phyloP scores from a whole-genome alignment of 2,113 vertebrate genomes.

The Pipra filicauda region DNA sequence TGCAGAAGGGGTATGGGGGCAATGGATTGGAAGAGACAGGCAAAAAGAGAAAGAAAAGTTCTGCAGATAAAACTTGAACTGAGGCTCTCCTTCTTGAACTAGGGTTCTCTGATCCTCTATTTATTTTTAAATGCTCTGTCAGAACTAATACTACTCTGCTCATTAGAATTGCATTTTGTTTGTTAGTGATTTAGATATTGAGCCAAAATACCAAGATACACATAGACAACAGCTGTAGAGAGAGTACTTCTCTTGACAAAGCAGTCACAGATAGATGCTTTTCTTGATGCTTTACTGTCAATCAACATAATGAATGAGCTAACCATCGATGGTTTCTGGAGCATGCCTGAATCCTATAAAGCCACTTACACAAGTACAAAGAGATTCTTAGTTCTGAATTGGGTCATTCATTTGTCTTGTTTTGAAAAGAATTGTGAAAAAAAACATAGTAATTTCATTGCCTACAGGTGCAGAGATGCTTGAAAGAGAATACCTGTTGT shows the following conservation, averaged over 20 bases:
- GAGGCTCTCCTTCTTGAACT: not conserved
- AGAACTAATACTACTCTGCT: not conserved
- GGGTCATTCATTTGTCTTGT: not conserved
- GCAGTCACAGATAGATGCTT: not conserved
- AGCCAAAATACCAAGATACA: not conserved
- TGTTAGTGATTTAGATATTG: constrained; percentile 17
- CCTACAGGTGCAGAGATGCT: not conserved
- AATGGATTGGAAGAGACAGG: not conserved
- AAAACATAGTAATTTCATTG: not conserved
- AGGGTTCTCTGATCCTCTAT: not conserved
- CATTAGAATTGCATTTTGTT: not conserved
- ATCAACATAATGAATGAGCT: constrained; percentile 40
- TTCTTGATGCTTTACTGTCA: constrained; percentile 27
- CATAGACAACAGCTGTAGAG: not conserved
- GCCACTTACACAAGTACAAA: not conserved
- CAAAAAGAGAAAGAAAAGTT: not conserved
- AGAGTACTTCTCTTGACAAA: not conserved
- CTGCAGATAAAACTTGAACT: not conserved
- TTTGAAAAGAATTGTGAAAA: not conserved
- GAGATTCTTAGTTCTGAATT: not conserved
- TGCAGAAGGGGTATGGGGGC: no score
- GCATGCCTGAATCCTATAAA: not conserved
- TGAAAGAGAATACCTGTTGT: constrained; percentile 15
- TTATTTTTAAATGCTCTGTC: not conserved
- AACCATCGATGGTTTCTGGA: not conserved